These are phyloP conservation scores for Strigamia maritima DNA, from an alignment of 2,888 invertebrate genomes.

Conservation along the genomic window DNA sequence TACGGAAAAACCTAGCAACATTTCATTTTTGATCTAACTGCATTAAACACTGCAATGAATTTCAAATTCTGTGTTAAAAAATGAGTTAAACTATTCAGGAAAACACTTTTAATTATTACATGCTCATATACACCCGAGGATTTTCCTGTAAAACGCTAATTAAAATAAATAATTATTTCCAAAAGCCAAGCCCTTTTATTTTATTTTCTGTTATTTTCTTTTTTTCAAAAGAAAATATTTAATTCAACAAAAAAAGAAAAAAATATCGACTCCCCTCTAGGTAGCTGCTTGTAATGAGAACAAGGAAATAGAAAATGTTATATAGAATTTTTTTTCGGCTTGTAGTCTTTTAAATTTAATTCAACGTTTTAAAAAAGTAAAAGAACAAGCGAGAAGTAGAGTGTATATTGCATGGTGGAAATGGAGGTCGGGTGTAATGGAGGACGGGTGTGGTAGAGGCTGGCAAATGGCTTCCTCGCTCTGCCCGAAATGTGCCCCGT, in stretches of 20 bases:
- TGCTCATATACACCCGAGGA: too few relatives aligned
- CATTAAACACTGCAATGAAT: neutral
- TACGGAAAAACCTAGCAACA: neutral
- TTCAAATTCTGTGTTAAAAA: neutral
- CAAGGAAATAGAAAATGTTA: slow-evolving; percentile 32
- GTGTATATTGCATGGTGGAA: slow-evolving; percentile 32
- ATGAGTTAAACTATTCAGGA: too few relatives aligned
- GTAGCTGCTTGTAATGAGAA: slow-evolving; percentile 16
- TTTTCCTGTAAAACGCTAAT: neutral
- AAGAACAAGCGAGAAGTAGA: slow-evolving; percentile 30
- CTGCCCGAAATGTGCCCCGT: slow-evolving; percentile 25
- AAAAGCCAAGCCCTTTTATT: too few relatives aligned
- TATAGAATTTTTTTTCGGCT: slow-evolving; percentile 22
- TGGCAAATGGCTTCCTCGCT: slow-evolving; percentile 21
- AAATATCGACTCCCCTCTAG: neutral
- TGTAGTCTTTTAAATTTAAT: slow-evolving; percentile 24
- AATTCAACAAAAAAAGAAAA: slow-evolving; percentile 7
- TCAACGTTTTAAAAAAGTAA: slow-evolving; percentile 34
- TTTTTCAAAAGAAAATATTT: neutral
- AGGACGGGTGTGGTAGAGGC: slow-evolving; percentile 25
- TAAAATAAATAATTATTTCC: neutral
- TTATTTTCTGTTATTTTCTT: neutral
- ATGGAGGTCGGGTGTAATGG: slow-evolving; percentile 34
- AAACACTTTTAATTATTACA: too few relatives aligned
- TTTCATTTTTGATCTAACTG: neutral